These are phyloP conservation scores for Dasypus novemcinctus DNA, from an alignment of 2,113 vertebrate genomes.

Conservation along the genomic window DNA sequence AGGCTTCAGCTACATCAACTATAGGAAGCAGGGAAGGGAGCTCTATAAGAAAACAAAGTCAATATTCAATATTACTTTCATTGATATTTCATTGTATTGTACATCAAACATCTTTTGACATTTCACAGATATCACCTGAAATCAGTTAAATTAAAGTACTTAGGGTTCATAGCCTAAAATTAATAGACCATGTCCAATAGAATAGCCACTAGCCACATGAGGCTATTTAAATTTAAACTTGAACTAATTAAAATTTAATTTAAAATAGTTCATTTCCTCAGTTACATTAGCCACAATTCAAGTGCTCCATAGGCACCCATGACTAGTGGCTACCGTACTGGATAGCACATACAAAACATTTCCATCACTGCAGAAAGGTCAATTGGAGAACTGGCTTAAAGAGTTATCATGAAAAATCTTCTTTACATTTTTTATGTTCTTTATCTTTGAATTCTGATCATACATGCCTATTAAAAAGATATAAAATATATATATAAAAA, in stretches of 20 bases:
- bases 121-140: slow-evolving; percentile 21
- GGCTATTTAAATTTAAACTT: background rate
- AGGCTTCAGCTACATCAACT: slow-evolving; percentile 95
- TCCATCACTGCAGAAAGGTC: background rate
- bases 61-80: background rate
- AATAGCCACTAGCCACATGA: background rate
- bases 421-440: slow-evolving; percentile 20
- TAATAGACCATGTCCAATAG: background rate
- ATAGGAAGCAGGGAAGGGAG: slow-evolving; percentile 95
- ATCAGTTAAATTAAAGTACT: background rate
- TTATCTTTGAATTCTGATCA: background rate
- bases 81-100: background rate
- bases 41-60: slow-evolving; percentile 81
- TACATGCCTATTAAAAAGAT: background rate
- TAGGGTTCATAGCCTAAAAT: background rate
- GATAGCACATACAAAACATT: background rate
- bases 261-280: background rate
- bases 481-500: background rate
- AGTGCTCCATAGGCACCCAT: background rate
- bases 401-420: slow-evolving; percentile 1
- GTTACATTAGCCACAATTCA: background rate
- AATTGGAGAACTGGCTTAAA: background rate
- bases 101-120: background rate
- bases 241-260: background rate
- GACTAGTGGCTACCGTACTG: background rate